These are phyloP conservation scores for Epicauta chinensis DNA, from an alignment of 1,140 invertebrate species.

Conservation along the genomic window DNA sequence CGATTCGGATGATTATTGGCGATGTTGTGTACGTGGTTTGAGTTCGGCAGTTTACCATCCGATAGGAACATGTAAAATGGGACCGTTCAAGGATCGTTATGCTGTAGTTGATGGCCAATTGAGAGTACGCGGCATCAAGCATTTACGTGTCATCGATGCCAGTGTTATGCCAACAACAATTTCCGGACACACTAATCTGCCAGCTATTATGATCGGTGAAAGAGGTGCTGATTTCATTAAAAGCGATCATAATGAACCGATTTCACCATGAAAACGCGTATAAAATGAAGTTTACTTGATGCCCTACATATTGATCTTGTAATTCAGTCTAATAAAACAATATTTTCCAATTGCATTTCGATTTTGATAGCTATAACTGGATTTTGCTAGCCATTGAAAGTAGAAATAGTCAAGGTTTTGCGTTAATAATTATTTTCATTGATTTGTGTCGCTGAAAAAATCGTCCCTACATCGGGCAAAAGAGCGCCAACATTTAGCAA, in stretches of 20 bases:
- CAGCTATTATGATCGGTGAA: conserved; percentile 78
- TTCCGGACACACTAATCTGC: conserved; percentile 64
- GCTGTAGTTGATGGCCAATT: conserved; percentile 68
- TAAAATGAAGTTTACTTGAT: too few relatives aligned
- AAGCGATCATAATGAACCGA: too few relatives aligned
- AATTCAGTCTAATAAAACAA: conserved; percentile 69
- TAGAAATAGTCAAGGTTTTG: conserved; percentile 64
- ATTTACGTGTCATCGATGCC: conserved; percentile 65
- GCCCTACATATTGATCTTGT: conserved; percentile 17
- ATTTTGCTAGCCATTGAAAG: conserved; percentile 81
- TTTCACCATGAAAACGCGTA: conserved; percentile 46
- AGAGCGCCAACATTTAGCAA: conserved; percentile 54
- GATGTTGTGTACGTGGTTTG: conserved; percentile 51
- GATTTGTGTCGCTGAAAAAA: conserved; percentile 59
- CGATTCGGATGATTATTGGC: conserved; percentile 26
- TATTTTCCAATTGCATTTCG: too few relatives aligned
- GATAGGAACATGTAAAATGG: conserved; percentile 68
- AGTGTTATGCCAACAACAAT: conserved; percentile 68
- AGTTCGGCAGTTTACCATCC: conserved; percentile 55
- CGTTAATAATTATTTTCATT: conserved; percentile 55
- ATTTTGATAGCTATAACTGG: too few relatives aligned
- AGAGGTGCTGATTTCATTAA: conserved; percentile 76
- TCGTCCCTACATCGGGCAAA: conserved; percentile 59
- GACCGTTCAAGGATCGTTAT: conserved; percentile 50
- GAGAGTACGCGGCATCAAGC: conserved; percentile 57